A percentile compares a stretch with the other conserved stretches of the same genome.
Conservation (phyloP, 1,140 invertebrate genomes). For the Orchestia grillus region DNA sequence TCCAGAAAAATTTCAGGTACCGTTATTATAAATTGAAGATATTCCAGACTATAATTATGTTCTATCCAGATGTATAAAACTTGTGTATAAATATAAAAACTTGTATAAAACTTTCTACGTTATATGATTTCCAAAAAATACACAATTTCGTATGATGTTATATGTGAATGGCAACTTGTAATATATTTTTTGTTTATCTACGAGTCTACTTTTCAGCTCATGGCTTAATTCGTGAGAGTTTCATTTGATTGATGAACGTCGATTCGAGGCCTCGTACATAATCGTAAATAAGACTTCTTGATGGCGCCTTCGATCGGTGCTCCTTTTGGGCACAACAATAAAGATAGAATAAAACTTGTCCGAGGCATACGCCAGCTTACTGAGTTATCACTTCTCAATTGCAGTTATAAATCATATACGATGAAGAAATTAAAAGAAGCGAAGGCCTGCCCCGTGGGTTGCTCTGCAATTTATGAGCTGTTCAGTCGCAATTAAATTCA, state of each 20-base stretch:
- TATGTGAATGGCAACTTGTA: not conserved
- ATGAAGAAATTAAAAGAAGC: conserved; percentile 56
- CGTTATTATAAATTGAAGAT: not conserved
- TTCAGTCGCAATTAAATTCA: conserved; percentile 48
- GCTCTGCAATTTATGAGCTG: conserved; percentile 46
- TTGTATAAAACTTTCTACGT: no score
- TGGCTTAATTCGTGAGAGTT: not conserved
- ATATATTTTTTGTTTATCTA: not conserved
- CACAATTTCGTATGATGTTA: no score
- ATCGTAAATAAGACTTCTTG: not conserved
- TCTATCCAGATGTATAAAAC: no score
- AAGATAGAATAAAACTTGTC: conserved; percentile 35
- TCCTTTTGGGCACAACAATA: not conserved
- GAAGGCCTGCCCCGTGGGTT: not conserved
- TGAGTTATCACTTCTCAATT: conserved; percentile 48
- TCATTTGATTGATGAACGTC: not conserved
- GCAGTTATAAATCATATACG: conserved; percentile 40
- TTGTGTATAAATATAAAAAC: no score
- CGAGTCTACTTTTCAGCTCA: not conserved
- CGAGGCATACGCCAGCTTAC: conserved; percentile 17
- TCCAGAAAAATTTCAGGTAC: not conserved
- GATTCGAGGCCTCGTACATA: not conserved
- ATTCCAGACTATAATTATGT: not conserved
- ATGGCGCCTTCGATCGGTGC: conserved; percentile 15
- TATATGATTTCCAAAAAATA: no score